A percentile compares a stretch with the other conserved stretches of the same genome.
Evolutionary conservation across 2,113 vertebrate genomes (phyloP).

Genomic region (Pelecanoides urinatrix): DNA sequence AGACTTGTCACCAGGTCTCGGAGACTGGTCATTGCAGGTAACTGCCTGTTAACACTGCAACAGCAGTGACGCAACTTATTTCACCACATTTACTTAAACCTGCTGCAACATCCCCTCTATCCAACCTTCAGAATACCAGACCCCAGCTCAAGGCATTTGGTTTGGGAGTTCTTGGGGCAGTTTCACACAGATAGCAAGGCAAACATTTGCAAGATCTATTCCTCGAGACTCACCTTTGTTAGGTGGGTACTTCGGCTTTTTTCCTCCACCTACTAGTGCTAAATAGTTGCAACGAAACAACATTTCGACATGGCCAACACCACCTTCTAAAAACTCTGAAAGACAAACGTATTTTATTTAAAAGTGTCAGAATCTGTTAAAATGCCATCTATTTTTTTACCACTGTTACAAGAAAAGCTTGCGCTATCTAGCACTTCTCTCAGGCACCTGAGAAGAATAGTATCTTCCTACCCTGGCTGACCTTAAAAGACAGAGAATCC

Average conservation of each 20-base stretch:
- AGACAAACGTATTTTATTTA: background rate
- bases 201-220: fast-evolving
- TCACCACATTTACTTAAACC: background rate
- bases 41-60: background rate
- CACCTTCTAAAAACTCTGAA: slow-evolving; percentile 94
- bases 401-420: background rate
- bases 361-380: background rate
- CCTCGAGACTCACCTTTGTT: slow-evolving; percentile 87
- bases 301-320: slow-evolving; percentile 97
- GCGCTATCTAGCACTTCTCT: background rate
- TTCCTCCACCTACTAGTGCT: slow-evolving; percentile 95
- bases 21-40: background rate
- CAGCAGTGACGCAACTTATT: background rate
- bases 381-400: background rate
- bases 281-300: slow-evolving; percentile 98
- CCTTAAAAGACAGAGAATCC: background rate
- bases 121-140: fast-evolving
- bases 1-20: background rate
- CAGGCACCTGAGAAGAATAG: background rate
- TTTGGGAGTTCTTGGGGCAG: background rate
- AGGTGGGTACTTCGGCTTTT: slow-evolving; percentile 97
- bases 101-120: background rate
- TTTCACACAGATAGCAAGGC: background rate
- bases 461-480: background rate
- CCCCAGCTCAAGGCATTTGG: background rate